Evolutionary conservation across 2,888 invertebrate species (phyloP), one percentile per base, ranked within the genome.

Genomic region (Pollenia angustigena): DNA sequence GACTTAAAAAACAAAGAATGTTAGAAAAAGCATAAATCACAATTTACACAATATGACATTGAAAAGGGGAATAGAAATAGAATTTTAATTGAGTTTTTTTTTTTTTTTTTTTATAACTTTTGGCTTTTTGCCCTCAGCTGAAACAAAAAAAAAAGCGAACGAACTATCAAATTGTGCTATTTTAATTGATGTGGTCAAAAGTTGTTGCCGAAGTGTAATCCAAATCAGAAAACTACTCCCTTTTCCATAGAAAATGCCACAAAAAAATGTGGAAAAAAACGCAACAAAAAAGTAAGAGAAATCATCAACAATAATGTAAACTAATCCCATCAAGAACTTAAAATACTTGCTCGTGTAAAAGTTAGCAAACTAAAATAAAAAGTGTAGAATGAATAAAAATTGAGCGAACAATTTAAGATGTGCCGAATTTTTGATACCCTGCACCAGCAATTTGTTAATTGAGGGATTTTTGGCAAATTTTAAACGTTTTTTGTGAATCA

Each of bases 41-140:
- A 32, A 69, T 69, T 79, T 56, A 4, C 14, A 32, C 52, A 62
- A 68, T 69, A 50, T 69, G 62, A 48, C 79, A 60, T 62, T 60
- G 50, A 80, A 58, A 10, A n/a, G 9, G 8, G 18, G 11, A 18
- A 46, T 64, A 68, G 18, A 81, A 75, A n/a, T 68, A 14, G 76
- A 87, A 42, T 76, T 86, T 87, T 87, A 87, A 87, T 83, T 87
- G 86, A 87, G 64, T 82, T 86, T 83, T 72, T 60, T 68, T 85
- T 75, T 62, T 48, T 44, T 66, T 68, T 85, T 71, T 62, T 48
- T 14, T 40, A 11, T 64, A 66, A 54, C 12, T 52, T 23, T 12
- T 44, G 14, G 4, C 16, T n/a, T 50, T 60, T 9, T 0, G 14
- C 48, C 50, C 23, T 10, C 23, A 18, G 44, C 71, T 69, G 40